Conservation (phyloP, 2,888 invertebrate species). For the Emmelina monodactyla region DNA sequence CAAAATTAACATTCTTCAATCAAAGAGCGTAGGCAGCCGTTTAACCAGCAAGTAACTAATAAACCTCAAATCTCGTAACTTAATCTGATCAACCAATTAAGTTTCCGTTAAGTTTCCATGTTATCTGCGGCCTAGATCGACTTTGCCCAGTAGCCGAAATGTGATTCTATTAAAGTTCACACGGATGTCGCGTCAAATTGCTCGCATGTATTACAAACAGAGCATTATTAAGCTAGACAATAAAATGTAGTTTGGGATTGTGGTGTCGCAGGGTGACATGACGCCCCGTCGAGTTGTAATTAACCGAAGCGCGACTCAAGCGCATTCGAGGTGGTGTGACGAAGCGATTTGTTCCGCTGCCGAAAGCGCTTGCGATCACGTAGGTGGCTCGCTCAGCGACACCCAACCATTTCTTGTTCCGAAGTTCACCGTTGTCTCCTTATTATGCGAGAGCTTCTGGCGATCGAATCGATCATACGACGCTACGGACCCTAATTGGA, state of each 20-base stretch:
- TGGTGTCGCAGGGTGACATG: constrained; percentile 27
- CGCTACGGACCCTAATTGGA: constrained; percentile 48
- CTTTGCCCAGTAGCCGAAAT: constrained; percentile 40
- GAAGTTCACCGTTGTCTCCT: constrained; percentile 48
- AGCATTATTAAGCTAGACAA: constrained; percentile 40
- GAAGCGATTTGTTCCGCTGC: constrained; percentile 53
- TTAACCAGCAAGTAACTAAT: constrained; percentile 21
- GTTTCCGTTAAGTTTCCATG: constrained; percentile 37
- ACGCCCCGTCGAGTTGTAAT: constrained; percentile 57
- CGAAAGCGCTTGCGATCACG: constrained; percentile 35
- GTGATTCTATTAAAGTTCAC: constrained; percentile 43
- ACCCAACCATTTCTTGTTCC: constrained; percentile 47
- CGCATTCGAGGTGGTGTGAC: constrained; percentile 53
- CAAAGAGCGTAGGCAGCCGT: constrained; percentile 1
- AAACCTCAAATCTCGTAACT: constrained; percentile 29
- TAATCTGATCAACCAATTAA: constrained; percentile 40
- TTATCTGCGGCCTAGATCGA: constrained; percentile 39
- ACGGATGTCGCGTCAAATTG: constrained; percentile 26
- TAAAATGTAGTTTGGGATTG: constrained; percentile 28
- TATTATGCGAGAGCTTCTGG: constrained; percentile 48
- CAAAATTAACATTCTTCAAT: not conserved
- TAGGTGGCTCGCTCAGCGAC: constrained; percentile 49
- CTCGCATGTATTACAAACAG: constrained; percentile 33
- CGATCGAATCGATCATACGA: constrained; percentile 44
- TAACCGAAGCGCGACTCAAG: constrained; percentile 47